phyloP scores from a whole-genome alignment of 2,888 invertebrate species.

The Xylocampa areola region DNA sequence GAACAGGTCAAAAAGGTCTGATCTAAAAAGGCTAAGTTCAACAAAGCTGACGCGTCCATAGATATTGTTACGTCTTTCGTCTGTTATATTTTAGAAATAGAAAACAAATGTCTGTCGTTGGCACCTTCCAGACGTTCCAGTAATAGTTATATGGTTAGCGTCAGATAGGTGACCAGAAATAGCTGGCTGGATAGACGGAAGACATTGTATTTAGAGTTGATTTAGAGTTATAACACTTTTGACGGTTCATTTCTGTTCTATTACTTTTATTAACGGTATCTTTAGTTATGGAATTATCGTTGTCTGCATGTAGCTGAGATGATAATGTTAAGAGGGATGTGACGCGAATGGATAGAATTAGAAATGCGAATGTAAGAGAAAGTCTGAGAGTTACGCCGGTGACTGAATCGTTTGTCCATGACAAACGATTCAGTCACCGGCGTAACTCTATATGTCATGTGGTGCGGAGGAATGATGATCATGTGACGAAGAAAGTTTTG shows the following conservation, averaged over 20 bases:
- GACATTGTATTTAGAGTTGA: background rate
- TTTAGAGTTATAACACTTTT: background rate
- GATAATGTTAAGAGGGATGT: too few species aligned
- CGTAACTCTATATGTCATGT: too few species aligned
- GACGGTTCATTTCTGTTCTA: too few species aligned
- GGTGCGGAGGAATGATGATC: too few species aligned
- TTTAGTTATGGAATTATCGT: too few species aligned
- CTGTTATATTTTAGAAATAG: conserved; percentile 35
- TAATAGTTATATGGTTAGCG: conserved; percentile 28
- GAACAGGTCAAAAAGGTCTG: background rate
- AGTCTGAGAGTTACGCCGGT: too few species aligned
- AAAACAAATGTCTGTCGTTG: conserved; percentile 39
- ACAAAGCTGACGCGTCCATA: conserved; percentile 17
- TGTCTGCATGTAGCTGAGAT: too few species aligned
- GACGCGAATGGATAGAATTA: too few species aligned
- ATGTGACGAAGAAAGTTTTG: too few species aligned
- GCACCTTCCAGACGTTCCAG: conserved; percentile 41
- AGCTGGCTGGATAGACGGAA: conserved; percentile 4
- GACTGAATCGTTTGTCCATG: too few species aligned
- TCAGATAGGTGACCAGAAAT: conserved; percentile 20
- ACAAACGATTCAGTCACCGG: too few species aligned
- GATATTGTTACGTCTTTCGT: conserved; percentile 21
- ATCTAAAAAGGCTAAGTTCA: conserved; percentile 31
- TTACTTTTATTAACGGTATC: background rate
- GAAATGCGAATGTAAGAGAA: too few species aligned